These are phyloP conservation scores for Anthopleura sola DNA, from an alignment of 64 coral and sea anemone genomes.

Conservation along the genomic window DNA sequence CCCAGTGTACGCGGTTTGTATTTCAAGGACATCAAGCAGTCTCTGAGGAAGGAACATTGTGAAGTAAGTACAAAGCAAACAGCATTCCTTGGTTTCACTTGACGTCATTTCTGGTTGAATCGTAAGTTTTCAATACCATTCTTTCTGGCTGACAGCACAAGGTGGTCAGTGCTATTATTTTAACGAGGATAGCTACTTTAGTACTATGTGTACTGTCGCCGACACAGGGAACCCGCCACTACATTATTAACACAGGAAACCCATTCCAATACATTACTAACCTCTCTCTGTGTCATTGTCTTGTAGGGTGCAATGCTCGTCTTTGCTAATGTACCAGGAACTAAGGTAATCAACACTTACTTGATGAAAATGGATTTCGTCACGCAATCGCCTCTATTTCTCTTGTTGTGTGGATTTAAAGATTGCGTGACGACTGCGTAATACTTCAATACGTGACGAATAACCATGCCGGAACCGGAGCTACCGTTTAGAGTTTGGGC, in stretches of 20 bases:
- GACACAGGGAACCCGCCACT: no score
- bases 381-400: neutral
- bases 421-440: neutral
- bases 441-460: neutral
- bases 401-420: neutral
- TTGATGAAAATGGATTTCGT: neutral
- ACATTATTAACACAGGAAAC: no score
- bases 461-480: no score
- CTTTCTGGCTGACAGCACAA: no score
- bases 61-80: conserved; percentile 50
- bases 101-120: no score
- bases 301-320: conserved; percentile 40
- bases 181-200: no score
- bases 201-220: no score
- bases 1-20: conserved; percentile 83
- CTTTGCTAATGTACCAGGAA: conserved; percentile 57
- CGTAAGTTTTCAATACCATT: no score
- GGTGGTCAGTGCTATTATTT: no score
- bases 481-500: no score
- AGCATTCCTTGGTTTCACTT: no score
- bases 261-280: neutral
- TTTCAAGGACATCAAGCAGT: conserved; percentile 96
- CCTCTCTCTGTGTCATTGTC: neutral
- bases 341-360: conserved; percentile 28
- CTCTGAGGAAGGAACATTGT: conserved; percentile 86